Conservation (phyloP, 2,888 invertebrate genomes). For the Orthosia gracilis region DNA sequence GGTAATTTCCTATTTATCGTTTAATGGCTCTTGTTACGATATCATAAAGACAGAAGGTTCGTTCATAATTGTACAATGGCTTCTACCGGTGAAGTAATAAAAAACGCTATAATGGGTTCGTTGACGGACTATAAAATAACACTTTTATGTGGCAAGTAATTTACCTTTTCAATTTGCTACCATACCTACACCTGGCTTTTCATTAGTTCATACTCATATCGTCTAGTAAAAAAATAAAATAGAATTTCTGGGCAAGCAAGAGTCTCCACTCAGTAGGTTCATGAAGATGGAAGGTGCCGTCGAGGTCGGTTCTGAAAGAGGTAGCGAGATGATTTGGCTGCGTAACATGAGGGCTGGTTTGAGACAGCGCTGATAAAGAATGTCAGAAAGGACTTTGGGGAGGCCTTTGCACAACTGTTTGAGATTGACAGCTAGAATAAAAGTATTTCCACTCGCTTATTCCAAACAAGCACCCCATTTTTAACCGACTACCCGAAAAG, state of each 20-base stretch:
- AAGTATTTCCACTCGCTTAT: not conserved
- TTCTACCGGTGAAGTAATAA: constrained; percentile 19
- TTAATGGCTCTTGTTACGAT: not conserved
- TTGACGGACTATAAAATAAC: constrained; percentile 18
- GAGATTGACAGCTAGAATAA: too few species aligned
- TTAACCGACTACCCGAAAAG: too few species aligned
- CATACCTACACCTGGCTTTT: not conserved
- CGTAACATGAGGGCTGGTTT: too few species aligned
- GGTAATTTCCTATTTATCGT: not conserved
- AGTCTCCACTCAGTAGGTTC: too few species aligned
- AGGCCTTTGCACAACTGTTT: too few species aligned
- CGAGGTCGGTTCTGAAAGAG: too few species aligned
- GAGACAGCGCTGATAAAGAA: too few species aligned
- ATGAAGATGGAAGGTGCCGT: too few species aligned
- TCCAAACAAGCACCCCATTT: not conserved
- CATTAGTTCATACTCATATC: not conserved
- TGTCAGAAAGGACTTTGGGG: too few species aligned
- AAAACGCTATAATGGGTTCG: constrained; percentile 5
- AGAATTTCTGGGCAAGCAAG: too few species aligned
- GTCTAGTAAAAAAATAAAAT: not conserved
- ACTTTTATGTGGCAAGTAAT: not conserved
- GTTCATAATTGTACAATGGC: constrained; percentile 15
- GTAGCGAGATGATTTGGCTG: too few species aligned
- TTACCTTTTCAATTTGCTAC: not conserved
- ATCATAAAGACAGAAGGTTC: constrained; percentile 19